Evolutionary conservation across 92 coral and sea anemone species (phyloP).

Genomic region (Paragorgia papillata): DNA sequence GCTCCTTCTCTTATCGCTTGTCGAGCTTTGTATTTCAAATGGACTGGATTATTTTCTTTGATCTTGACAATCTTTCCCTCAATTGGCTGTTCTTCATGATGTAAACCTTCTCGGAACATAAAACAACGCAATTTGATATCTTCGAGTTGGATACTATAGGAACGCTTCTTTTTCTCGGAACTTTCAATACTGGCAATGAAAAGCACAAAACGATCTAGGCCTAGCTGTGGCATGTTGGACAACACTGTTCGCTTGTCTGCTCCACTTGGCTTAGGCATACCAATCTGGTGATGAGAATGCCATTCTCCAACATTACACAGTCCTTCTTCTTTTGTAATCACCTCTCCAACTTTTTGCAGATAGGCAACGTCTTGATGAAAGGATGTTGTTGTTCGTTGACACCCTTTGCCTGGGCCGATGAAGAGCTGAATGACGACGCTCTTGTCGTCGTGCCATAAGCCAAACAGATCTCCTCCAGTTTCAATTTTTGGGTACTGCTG

Average conservation of each 20-base stretch:
- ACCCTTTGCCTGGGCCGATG: conserved; percentile 78
- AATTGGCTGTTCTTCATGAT: background rate
- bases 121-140: background rate
- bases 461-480: conserved; percentile 94
- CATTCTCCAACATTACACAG: conserved; percentile 94
- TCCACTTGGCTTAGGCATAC: conserved; percentile 75
- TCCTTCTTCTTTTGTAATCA: conserved; percentile 69
- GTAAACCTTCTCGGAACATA: conserved; percentile 1
- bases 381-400: conserved; percentile 61
- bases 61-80: background rate
- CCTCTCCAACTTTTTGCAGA: conserved; percentile 63
- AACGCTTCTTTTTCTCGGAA: background rate
- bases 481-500: conserved; percentile 63
- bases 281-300: conserved; percentile 94
- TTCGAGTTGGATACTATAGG: conserved; percentile 1
- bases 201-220: conserved; percentile 70
- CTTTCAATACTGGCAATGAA: conserved; percentile 73
- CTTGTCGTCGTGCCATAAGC: conserved; percentile 76
- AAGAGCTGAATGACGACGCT: conserved; percentile 73
- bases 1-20: background rate
- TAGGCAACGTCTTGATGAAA: conserved; percentile 83
- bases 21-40: background rate
- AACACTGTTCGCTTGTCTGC: conserved; percentile 87
- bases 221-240: conserved; percentile 76
- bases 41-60: background rate